Conservation (phyloP, 2,888 invertebrate species). For the Amblyjoppa fuscipennis region DNA sequence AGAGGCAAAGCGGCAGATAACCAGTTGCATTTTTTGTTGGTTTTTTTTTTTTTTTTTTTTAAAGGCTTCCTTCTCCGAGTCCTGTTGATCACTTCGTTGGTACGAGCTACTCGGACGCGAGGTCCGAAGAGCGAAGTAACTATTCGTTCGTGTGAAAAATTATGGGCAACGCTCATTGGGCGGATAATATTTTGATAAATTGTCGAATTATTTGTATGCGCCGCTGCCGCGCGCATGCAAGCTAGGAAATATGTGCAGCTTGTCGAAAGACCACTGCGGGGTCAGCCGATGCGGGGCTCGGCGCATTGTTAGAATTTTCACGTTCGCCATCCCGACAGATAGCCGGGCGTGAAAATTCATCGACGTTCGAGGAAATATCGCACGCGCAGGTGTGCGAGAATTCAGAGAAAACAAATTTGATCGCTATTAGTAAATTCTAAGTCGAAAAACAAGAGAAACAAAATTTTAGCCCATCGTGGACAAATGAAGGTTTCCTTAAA, state of each 20-base stretch:
- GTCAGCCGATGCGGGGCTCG: neutral
- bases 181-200: no score
- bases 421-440: neutral
- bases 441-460: neutral
- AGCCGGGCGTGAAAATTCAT: constrained; percentile 9
- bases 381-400: neutral
- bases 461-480: no score
- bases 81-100: constrained; percentile 23
- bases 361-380: neutral
- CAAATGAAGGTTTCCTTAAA: no score
- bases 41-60: neutral
- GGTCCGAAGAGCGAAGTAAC: neutral
- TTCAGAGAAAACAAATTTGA: neutral
- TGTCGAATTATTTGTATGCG: no score
- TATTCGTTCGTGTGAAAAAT: no score
- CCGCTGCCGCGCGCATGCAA: no score
- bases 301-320: neutral
- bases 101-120: neutral
- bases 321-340: neutral
- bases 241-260: neutral
- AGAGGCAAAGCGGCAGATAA: constrained; percentile 33
- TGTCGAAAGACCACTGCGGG: neutral
- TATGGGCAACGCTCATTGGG: no score
- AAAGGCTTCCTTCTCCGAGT: neutral
- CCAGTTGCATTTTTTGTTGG: constrained; percentile 33